Conservation (phyloP, 2,113 vertebrate genomes). For the Microtus montanus region DNA sequence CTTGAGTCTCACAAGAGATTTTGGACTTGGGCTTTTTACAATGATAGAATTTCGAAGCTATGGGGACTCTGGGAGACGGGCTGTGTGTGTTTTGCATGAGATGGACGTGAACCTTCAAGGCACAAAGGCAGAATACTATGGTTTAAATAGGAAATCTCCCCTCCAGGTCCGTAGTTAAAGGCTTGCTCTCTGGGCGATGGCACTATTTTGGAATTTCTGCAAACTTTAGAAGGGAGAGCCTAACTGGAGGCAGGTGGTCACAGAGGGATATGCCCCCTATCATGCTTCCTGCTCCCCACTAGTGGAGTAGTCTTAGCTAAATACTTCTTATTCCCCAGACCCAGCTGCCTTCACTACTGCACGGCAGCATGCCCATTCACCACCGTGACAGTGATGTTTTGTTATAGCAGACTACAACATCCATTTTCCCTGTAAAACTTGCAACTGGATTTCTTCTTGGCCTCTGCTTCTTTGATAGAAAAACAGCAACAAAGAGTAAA, state of each 20-base stretch:
- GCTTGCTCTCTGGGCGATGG: background rate
- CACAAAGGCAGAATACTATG: background rate
- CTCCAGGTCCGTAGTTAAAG: background rate
- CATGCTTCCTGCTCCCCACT: background rate
- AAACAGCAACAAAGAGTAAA: background rate
- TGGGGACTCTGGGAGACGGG: background rate
- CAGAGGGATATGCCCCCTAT: background rate
- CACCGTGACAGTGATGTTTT: background rate
- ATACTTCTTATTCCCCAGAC: background rate
- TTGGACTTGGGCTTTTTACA: background rate
- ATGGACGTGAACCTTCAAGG: background rate
- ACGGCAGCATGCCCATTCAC: background rate
- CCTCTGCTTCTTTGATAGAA: slow-evolving; percentile 26
- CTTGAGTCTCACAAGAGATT: background rate
- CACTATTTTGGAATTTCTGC: background rate
- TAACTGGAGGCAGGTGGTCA: background rate
- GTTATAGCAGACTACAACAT: background rate
- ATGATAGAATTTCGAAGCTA: background rate
- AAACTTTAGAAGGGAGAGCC: background rate
- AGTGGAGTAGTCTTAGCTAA: background rate
- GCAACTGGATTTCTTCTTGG: background rate
- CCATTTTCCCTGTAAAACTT: background rate
- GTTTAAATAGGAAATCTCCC: background rate
- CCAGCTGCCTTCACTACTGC: too few species aligned
- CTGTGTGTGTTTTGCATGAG: background rate